These are phyloP conservation scores for Platerodrilus igneus DNA, from an alignment of 2,888 invertebrate species.

Conservation along the genomic window DNA sequence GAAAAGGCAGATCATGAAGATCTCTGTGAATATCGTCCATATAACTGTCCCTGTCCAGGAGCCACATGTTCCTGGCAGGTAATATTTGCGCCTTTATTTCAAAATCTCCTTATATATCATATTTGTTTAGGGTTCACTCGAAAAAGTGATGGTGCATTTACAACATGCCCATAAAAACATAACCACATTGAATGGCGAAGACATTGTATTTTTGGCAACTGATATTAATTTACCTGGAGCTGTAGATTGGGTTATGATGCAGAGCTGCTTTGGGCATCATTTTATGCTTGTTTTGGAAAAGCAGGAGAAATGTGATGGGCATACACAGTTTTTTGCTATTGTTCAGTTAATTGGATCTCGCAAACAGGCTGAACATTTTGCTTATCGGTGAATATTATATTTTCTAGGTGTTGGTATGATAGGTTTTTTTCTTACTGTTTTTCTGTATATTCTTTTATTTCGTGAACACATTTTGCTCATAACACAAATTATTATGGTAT, in stretches of 20 bases:
- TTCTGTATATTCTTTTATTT: too few relatives aligned
- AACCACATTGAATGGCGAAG: conserved; percentile 96
- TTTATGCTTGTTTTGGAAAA: conserved; percentile 99
- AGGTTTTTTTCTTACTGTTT: too few relatives aligned
- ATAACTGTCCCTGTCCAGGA: conserved; percentile 97
- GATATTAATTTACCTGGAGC: conserved; percentile 99
- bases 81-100: too few relatives aligned
- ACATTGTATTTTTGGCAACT: conserved; percentile 98
- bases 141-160: conserved; percentile 98
- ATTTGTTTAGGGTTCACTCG: conserved; percentile 67
- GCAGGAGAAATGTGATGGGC: conserved; percentile 95
- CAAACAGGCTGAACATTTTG: conserved; percentile 98
- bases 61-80: conserved; percentile 97
- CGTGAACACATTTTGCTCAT: too few relatives aligned
- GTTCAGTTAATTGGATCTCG: conserved; percentile 98
- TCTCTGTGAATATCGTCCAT: conserved; percentile 96
- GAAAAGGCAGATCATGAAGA: conserved; percentile 99
- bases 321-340: conserved; percentile 95
- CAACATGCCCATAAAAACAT: conserved; percentile 97
- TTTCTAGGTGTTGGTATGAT: too few relatives aligned
- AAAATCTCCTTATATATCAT: too few relatives aligned
- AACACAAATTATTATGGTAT: too few relatives aligned
- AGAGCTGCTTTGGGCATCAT: conserved; percentile 98
- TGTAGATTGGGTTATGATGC: conserved; percentile 99
- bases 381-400: conserved; percentile 65